Evolutionary conservation across 2,888 invertebrate species (phyloP).

Genomic region (Sycophila texana): DNA sequence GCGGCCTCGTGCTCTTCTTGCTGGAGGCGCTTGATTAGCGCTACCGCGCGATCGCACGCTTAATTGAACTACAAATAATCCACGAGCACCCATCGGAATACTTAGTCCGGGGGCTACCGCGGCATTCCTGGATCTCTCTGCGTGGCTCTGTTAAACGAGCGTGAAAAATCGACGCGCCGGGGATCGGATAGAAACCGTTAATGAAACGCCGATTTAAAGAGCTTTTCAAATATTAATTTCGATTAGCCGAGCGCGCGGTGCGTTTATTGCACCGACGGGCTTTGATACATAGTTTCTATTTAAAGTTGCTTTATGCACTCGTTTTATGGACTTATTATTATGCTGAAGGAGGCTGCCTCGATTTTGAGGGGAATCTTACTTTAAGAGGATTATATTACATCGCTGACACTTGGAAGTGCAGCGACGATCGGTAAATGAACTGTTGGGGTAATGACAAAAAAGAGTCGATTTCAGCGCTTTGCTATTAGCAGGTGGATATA

Average conservation of each 20-base stretch:
- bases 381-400: not conserved
- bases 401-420: not conserved
- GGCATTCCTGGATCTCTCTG: slow-evolving; percentile 12
- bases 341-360: too few species aligned
- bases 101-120: slow-evolving; percentile 11
- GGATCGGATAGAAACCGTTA: slow-evolving; percentile 1
- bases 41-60: not conserved
- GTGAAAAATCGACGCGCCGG: not conserved
- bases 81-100: slow-evolving; percentile 15
- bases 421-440: not conserved
- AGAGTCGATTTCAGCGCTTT: too few species aligned
- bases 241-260: not conserved
- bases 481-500: too few species aligned
- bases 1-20: not conserved
- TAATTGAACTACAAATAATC: slow-evolving; percentile 29
- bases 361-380: too few species aligned
- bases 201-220: slow-evolving; percentile 18
- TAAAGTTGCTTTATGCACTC: not conserved
- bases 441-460: too few species aligned
- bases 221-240: slow-evolving; percentile 13
- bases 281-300: not conserved
- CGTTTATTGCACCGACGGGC: not conserved
- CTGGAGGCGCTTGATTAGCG: slow-evolving; percentile 5
- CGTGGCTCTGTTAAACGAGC: not conserved
- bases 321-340: not conserved